phyloP scores from a whole-genome alignment of 2,113 vertebrate genomes.

The Callospermophilus lateralis region DNA sequence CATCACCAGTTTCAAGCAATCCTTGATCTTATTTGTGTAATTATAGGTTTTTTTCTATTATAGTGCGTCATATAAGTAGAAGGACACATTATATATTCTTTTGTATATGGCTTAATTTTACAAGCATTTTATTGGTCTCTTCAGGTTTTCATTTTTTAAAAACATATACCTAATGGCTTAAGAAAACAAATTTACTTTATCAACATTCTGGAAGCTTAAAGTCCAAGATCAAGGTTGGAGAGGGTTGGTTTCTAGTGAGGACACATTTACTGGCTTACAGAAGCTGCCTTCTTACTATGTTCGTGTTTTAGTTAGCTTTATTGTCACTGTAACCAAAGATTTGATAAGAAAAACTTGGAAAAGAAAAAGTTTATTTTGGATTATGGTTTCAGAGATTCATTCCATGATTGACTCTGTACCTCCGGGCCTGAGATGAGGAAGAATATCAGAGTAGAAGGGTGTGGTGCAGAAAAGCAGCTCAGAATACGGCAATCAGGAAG shows the following conservation, averaged over 20 bases:
- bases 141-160: neutral
- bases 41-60: neutral
- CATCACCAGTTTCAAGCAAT: neutral
- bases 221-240: neutral
- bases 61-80: conserved; percentile 2
- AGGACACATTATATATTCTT: neutral
- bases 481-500: too few species aligned
- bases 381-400: too few species aligned
- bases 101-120: neutral
- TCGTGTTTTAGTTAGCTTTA: too few species aligned
- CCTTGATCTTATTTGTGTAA: neutral
- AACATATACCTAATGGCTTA: neutral
- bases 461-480: too few species aligned
- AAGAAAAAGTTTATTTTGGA: too few species aligned
- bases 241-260: neutral
- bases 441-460: too few species aligned
- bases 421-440: too few species aligned
- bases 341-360: too few species aligned
- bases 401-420: too few species aligned
- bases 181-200: conserved; percentile 22
- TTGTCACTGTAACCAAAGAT: too few species aligned
- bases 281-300: neutral
- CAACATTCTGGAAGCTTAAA: neutral
- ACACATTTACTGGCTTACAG: neutral
- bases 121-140: neutral